Conservation (phyloP, 1,140 invertebrate genomes). For the Leptonema lineaticorne region DNA sequence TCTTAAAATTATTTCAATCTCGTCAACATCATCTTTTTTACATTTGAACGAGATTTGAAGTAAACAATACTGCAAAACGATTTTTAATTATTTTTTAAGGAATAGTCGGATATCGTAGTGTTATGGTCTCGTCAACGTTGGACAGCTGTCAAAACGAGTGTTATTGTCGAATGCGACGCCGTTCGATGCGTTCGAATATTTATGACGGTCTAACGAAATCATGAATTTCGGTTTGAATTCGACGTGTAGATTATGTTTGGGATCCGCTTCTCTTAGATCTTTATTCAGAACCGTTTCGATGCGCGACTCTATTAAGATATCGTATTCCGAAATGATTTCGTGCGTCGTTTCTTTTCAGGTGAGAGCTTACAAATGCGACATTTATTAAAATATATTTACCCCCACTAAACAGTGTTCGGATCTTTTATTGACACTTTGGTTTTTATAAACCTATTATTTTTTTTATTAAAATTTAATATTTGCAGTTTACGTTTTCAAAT, state of each 20-base stretch:
- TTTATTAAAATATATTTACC: neutral
- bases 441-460: no score
- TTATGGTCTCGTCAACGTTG: neutral
- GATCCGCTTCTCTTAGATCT: constrained; percentile 20
- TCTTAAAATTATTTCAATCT: no score
- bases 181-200: neutral
- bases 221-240: constrained; percentile 14
- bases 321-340: constrained; percentile 28
- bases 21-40: no score
- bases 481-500: no score
- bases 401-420: no score
- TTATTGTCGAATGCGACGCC: neutral
- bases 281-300: constrained; percentile 9
- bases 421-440: no score
- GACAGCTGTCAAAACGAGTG: neutral
- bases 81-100: no score
- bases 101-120: no score
- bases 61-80: no score
- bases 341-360: constrained; percentile 20
- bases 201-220: neutral
- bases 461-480: no score
- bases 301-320: constrained; percentile 1
- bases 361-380: no score
- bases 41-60: no score
- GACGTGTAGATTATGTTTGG: constrained; percentile 29